These are phyloP conservation scores for Sclerurus mexicanus DNA, from an alignment of 2,113 vertebrate genomes.

Conservation along the genomic window DNA sequence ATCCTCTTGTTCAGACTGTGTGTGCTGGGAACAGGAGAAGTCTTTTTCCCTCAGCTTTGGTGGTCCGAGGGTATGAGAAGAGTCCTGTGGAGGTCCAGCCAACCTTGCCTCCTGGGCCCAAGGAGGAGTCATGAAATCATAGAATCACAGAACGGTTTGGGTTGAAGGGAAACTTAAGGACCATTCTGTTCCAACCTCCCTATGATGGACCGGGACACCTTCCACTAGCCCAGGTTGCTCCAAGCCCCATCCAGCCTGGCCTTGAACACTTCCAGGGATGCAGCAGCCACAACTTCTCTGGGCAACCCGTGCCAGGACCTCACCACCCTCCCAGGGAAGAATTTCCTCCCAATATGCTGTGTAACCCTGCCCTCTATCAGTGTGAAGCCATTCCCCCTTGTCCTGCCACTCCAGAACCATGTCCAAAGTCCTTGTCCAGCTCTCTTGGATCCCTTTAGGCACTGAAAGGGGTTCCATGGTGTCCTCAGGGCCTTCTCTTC, in stretches of 20 bases:
- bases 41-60: background rate
- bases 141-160: background rate
- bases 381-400: background rate
- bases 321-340: background rate
- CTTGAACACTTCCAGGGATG: background rate
- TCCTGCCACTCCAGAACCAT: background rate
- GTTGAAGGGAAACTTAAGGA: background rate
- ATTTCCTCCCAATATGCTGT: background rate
- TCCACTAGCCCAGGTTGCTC: background rate
- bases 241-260: background rate
- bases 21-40: background rate
- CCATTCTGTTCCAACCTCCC: background rate
- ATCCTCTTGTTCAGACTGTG: background rate
- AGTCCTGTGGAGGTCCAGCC: background rate
- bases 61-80: background rate
- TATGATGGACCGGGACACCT: background rate
- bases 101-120: background rate
- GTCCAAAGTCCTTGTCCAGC: background rate
- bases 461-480: background rate
- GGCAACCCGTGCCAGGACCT: background rate
- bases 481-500: background rate
- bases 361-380: background rate
- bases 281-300: background rate
- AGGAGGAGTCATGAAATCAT: background rate
- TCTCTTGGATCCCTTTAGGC: background rate